A percentile compares a stretch with the other conserved stretches of the same genome.
phyloP scores from a whole-genome alignment of 2,888 invertebrate species.

The Pterobdella sp. region DNA sequence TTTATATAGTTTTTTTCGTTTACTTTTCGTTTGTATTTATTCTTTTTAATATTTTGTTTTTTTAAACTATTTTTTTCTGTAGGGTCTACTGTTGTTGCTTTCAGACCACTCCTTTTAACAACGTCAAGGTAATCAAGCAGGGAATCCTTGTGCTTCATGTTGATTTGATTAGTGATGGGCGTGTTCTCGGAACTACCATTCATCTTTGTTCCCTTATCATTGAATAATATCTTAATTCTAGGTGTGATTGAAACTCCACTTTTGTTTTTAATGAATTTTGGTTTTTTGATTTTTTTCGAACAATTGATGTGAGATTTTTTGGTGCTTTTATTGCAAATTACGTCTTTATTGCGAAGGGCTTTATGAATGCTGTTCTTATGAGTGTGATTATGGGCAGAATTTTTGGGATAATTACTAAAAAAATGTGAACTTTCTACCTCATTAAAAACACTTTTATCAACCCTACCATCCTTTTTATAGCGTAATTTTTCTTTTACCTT shows the following conservation, averaged over 20 bases:
- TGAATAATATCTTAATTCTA: too few relatives aligned
- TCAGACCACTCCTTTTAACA: neutral
- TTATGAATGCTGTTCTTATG: neutral
- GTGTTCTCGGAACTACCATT: too few relatives aligned
- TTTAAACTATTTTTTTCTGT: neutral
- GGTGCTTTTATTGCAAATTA: too few relatives aligned
- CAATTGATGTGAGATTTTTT: too few relatives aligned
- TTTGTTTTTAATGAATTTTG: too few relatives aligned
- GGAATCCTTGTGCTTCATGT: too few relatives aligned
- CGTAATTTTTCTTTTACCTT: too few relatives aligned
- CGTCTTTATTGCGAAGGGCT: too few relatives aligned
- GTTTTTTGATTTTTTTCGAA: too few relatives aligned
- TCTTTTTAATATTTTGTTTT: neutral
- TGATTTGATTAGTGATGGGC: too few relatives aligned
- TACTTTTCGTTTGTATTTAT: neutral
- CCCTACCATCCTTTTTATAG: neutral
- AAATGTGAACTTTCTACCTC: neutral
- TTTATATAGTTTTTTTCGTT: neutral
- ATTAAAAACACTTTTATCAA: neutral
- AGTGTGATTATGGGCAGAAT: neutral
- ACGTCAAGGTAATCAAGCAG: neutral
- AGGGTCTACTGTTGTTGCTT: neutral
- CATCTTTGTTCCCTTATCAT: too few relatives aligned
- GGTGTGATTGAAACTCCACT: too few relatives aligned
- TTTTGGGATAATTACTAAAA: neutral